phyloP scores from a whole-genome alignment of 2,888 invertebrate genomes.

The Pammene aurita region DNA sequence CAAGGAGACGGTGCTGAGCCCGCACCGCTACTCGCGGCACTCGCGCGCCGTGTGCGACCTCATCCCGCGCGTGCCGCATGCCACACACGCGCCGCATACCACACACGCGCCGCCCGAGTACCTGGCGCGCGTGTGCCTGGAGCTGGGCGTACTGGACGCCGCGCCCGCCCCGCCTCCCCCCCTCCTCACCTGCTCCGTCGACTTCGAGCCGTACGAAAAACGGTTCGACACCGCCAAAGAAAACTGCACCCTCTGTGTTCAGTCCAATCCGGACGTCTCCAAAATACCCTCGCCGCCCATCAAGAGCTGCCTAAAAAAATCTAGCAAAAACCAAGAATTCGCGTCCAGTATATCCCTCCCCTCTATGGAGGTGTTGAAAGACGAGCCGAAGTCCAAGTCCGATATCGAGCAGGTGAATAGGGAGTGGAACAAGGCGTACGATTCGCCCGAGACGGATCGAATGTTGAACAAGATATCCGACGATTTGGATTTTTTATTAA shows the following conservation, averaged over 20 bases:
- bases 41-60: conserved; percentile 72
- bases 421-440: conserved; percentile 71
- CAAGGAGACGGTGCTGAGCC: conserved; percentile 61
- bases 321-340: conserved; percentile 57
- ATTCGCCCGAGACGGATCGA: conserved; percentile 78
- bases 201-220: conserved; percentile 68
- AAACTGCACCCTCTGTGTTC: conserved; percentile 70
- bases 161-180: conserved; percentile 55
- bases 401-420: conserved; percentile 71
- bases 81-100: neutral
- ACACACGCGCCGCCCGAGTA: conserved; percentile 55
- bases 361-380: conserved; percentile 63
- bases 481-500: conserved; percentile 91
- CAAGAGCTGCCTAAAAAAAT: conserved; percentile 77
- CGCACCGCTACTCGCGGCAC: conserved; percentile 57
- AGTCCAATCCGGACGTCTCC: conserved; percentile 73
- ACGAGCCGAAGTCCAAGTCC: conserved; percentile 60
- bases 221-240: conserved; percentile 66
- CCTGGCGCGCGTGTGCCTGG: conserved; percentile 81
- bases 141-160: conserved; percentile 73
- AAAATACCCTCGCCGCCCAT: conserved; percentile 69
- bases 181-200: conserved; percentile 65
- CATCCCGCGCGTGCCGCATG: conserved; percentile 57
- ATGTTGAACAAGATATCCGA: conserved; percentile 92
- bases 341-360: conserved; percentile 69